These are phyloP conservation scores for Mormyrus lacerda DNA, from an alignment of 2,113 vertebrate genomes.

Conservation along the genomic window DNA sequence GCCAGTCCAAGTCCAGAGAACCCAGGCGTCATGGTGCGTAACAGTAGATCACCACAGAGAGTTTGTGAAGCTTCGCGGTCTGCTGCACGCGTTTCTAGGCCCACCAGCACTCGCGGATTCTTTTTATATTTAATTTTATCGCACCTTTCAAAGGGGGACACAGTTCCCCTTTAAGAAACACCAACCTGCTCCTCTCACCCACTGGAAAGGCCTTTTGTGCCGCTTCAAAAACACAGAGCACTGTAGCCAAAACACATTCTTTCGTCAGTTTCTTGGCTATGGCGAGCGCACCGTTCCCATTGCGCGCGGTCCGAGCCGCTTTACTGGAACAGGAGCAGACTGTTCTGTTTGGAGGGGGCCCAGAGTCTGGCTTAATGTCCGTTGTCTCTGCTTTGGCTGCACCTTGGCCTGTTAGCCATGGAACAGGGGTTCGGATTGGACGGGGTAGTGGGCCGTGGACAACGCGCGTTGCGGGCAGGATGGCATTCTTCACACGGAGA, in stretches of 20 bases:
- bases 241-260: slow-evolving; percentile 63
- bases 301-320: slow-evolving; percentile 44
- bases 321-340: slow-evolving; percentile 31
- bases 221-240: slow-evolving; percentile 33
- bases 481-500: not conserved
- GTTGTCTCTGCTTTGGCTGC: not conserved
- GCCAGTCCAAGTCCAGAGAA: not conserved
- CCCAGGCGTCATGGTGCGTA: not conserved
- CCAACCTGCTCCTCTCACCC: slow-evolving; percentile 7
- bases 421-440: not conserved
- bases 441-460: not conserved
- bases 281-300: slow-evolving; percentile 50
- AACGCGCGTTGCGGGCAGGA: not conserved
- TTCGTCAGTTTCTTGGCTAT: slow-evolving; percentile 56
- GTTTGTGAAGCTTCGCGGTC: not conserved
- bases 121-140: not conserved
- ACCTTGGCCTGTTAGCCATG: not conserved
- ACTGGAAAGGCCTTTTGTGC: slow-evolving; percentile 51
- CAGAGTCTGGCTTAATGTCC: not conserved
- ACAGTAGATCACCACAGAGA: not conserved
- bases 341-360: slow-evolving; percentile 34
- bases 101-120: not conserved
- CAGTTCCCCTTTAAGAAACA: not conserved
- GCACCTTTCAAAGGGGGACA: not conserved
- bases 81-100: not conserved